A percentile compares a stretch with the other conserved stretches of the same genome.
Conservation (phyloP, 2,113 vertebrate genomes). For the Indicator indicator region DNA sequence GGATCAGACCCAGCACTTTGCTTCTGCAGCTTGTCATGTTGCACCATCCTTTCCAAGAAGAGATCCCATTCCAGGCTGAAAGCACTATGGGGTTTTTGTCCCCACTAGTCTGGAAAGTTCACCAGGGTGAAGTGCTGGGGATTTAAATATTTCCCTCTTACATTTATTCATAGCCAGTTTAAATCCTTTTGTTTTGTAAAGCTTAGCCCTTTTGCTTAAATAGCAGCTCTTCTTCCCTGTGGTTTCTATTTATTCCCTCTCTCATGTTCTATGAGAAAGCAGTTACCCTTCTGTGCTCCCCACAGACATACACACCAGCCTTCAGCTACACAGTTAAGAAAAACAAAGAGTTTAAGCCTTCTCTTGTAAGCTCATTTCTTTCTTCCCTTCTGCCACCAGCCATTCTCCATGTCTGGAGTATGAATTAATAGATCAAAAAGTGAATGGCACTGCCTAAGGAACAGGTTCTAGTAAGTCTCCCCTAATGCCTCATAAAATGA, state of each 20-base stretch:
- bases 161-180: not conserved
- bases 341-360: not conserved
- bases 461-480: not conserved
- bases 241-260: not conserved
- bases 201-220: not conserved
- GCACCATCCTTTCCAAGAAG: not conserved
- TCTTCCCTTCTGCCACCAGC: not conserved
- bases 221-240: not conserved
- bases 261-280: not conserved
- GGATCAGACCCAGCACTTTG: not conserved
- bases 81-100: not conserved
- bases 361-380: not conserved
- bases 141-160: not conserved
- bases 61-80: not conserved
- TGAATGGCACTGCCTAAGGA: not conserved
- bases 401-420: not conserved
- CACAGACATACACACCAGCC: not conserved
- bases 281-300: not conserved
- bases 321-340: not conserved
- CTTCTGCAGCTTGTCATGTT: not conserved
- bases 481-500: not conserved
- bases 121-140: not conserved
- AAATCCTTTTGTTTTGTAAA: not conserved
- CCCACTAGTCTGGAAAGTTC: not conserved
- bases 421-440: not conserved